These are phyloP conservation scores for Odobenus rosmarus DNA, from an alignment of 2,113 vertebrate species.

Conservation along the genomic window DNA sequence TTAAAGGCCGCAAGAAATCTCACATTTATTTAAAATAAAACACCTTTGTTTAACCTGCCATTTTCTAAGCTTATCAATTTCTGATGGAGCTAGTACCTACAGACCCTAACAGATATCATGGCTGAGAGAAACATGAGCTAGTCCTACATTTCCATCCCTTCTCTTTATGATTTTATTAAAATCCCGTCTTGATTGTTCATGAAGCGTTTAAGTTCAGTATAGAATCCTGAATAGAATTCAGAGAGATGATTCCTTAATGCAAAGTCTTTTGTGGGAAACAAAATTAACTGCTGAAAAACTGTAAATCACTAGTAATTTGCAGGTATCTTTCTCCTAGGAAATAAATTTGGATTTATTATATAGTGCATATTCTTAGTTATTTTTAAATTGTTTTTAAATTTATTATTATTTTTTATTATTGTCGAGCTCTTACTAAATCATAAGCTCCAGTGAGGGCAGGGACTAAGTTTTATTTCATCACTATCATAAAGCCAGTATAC, in stretches of 20 bases:
- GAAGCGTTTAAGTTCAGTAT: not conserved
- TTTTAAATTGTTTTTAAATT: not conserved
- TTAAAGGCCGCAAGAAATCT: not conserved
- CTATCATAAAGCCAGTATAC: not conserved
- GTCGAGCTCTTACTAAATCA: not conserved
- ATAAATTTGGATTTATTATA: not conserved
- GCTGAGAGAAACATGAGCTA: not conserved
- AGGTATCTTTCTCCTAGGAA: not conserved
- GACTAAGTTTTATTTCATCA: not conserved
- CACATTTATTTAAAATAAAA: not conserved
- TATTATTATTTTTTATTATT: not conserved
- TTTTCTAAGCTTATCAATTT: not conserved
- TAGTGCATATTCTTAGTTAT: not conserved
- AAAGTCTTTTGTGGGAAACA: not conserved
- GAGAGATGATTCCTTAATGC: not conserved
- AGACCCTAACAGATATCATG: not conserved
- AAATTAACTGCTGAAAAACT: not conserved
- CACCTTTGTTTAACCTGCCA: not conserved
- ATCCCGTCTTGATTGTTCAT: not conserved
- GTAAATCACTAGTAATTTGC: not conserved
- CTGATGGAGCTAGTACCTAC: not conserved
- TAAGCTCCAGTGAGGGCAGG: not conserved
- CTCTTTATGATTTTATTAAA: not conserved
- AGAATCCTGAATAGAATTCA: not conserved
- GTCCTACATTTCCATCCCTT: not conserved